Evolutionary conservation across 2,888 invertebrate genomes (phyloP).

Genomic region (Drosophila nigritarsus): DNA sequence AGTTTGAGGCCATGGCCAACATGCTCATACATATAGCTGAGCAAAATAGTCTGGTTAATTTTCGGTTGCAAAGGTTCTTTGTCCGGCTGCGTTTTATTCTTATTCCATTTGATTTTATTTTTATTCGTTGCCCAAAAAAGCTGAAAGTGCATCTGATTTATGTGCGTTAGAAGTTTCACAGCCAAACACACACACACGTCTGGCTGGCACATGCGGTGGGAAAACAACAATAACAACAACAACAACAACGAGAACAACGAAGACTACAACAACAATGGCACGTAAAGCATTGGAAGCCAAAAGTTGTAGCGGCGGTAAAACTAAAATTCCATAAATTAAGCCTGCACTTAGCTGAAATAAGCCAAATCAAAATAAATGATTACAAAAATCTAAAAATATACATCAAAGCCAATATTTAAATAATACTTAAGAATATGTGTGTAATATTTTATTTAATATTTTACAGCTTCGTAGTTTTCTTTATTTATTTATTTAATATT

Average conservation of each 20-base stretch:
- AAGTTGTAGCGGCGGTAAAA: constrained; percentile 73
- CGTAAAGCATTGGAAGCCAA: constrained; percentile 55
- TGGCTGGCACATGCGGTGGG: constrained; percentile 56
- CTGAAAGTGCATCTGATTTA: constrained; percentile 82
- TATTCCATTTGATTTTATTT: constrained; percentile 13
- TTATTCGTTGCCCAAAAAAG: constrained; percentile 59
- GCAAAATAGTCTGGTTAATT: constrained; percentile 62
- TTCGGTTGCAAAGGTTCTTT: constrained; percentile 33
- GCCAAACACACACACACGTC: constrained; percentile 22
- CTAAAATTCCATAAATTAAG: constrained; percentile 84
- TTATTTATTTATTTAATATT: not conserved
- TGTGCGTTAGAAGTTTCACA: constrained; percentile 70
- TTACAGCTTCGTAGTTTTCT: rapidly evolving
- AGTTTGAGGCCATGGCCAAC: constrained; percentile 34
- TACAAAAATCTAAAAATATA: not conserved
- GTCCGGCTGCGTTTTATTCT: constrained; percentile 19
- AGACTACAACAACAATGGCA: constrained; percentile 39
- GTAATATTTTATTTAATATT: not conserved
- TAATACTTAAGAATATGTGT: not conserved
- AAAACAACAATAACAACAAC: constrained; percentile 27
- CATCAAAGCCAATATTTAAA: rapidly evolving
- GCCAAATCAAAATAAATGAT: constrained; percentile 1
- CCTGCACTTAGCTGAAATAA: constrained; percentile 45
- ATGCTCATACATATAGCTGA: not conserved
- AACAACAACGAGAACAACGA: constrained; percentile 30